Base-by-base conservation (phyloP, 2,888 invertebrate genomes). In the Schizotus pectinicornis region DNA sequence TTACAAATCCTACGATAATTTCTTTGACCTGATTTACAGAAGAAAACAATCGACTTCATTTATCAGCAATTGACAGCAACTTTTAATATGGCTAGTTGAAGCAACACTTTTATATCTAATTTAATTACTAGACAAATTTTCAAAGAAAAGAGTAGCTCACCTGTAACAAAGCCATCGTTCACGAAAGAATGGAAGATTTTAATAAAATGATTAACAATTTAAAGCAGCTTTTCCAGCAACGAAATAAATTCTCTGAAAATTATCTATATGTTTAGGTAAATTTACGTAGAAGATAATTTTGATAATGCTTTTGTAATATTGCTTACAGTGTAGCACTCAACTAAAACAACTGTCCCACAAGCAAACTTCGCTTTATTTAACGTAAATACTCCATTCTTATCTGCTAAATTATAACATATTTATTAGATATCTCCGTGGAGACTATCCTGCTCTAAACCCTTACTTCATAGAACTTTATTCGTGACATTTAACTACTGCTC, bases 1-100 rank as follows among this genome's bases (percentile, higher is more conserved):
- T 54, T 60, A 53, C 59, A 42, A 53, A 49, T 55, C 51, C 55
- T 53, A 57, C 58, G 54, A 60, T n/a, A n/a, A n/a, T 57, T 59
- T 41, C 56, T 49, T 33, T 49, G 41, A 49, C 37, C 42, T 51
- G 47, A 57, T 52, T 52, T 48, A 47, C 41, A 52, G 12, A 37
- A 13, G 8, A 6, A 48, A 37, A 41, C 33, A 41, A 31, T 13
- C 46, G 45, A 46, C 8, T 53, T 53, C 46, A 53, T 53, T 46
- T 39, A 35, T 35, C 30, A 32, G 33, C 13, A 41, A 33, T 50
- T 41, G 33, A 39, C 50, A 33, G 14, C 30, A 14, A 36, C 39
- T 54, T 31, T 30, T 47, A 54, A n/a, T n/a, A n/a, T n/a, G n/a
- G n/a, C 3, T 22, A 22, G 22, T 22, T 22, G 22, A 22, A n/a